Conservation (phyloP, 2,113 vertebrate species). For the Chauna torquata region DNA sequence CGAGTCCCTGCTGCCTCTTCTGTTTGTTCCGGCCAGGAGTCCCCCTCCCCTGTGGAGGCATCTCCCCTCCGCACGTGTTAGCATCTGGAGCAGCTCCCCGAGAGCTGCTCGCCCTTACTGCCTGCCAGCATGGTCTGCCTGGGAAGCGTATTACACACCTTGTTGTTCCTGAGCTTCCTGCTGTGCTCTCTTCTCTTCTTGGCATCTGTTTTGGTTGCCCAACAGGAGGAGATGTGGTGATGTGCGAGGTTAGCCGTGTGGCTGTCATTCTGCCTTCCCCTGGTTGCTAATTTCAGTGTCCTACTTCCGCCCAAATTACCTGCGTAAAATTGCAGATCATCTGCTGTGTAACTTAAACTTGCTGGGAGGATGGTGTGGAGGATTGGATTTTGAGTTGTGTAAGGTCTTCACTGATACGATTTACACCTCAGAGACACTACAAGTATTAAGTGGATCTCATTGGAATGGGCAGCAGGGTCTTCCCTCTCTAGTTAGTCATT, state of each 20-base stretch:
- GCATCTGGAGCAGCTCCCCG: background rate
- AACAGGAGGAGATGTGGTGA: background rate
- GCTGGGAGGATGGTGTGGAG: background rate
- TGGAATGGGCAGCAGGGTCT: background rate
- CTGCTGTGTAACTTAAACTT: accelerated
- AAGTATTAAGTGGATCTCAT: background rate
- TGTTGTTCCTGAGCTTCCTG: background rate
- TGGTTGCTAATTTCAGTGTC: background rate
- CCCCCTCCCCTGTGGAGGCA: accelerated
- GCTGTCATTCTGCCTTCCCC: background rate
- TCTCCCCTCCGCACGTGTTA: accelerated
- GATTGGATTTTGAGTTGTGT: background rate
- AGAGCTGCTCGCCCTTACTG: background rate
- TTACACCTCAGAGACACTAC: background rate
- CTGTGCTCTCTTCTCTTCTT: background rate
- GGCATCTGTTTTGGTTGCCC: background rate
- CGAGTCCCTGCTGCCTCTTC: background rate
- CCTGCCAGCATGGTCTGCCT: background rate
- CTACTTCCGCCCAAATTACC: background rate
- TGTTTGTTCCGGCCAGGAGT: accelerated
- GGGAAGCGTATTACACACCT: accelerated
- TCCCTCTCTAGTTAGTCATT: background rate
- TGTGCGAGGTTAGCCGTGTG: background rate
- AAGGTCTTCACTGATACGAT: background rate
- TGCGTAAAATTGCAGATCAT: background rate